Evolutionary conservation across 2,113 vertebrate genomes (phyloP).

Genomic region (Chionodraco myersi): DNA sequence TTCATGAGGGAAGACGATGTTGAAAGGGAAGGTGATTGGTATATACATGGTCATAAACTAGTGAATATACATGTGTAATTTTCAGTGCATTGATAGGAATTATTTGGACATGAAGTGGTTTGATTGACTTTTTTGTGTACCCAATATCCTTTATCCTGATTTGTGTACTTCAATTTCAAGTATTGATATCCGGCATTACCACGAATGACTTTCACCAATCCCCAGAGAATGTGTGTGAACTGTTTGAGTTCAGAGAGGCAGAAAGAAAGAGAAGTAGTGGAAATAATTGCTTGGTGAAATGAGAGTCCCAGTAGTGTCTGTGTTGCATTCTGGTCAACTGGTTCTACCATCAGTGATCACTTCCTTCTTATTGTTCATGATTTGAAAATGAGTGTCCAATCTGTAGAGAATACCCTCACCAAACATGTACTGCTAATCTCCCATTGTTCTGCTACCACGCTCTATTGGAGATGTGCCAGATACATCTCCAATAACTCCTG

Average conservation of each 20-base stretch:
- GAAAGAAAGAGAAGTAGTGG: constrained; percentile 8
- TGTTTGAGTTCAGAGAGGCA: constrained; percentile 32
- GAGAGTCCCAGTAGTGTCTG: constrained; percentile 14
- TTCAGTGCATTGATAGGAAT: constrained; percentile 35
- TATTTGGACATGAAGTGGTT: constrained; percentile 55
- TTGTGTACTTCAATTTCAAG: constrained; percentile 58
- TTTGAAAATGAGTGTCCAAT: constrained; percentile 27
- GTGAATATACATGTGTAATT: constrained; percentile 43
- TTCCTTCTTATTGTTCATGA: constrained; percentile 27
- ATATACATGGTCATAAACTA: not conserved
- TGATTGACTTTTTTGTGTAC: constrained; percentile 53
- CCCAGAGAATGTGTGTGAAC: constrained; percentile 26
- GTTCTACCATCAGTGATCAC: constrained; percentile 5
- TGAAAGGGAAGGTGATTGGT: constrained; percentile 33
- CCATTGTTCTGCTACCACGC: not conserved
- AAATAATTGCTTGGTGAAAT: constrained; percentile 34
- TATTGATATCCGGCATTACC: constrained; percentile 64
- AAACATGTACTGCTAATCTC: not conserved
- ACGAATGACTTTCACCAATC: constrained; percentile 52
- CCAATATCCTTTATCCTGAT: constrained; percentile 47
- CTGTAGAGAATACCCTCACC: not conserved
- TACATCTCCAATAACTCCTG: not conserved
- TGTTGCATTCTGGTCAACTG: constrained; percentile 8
- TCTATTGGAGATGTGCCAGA: not conserved
- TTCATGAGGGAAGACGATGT: constrained; percentile 27